A percentile compares a stretch with the other conserved stretches of the same genome.
Evolutionary conservation across 2,888 invertebrate species (phyloP).

Genomic region (Perizoma flavofasciatum): DNA sequence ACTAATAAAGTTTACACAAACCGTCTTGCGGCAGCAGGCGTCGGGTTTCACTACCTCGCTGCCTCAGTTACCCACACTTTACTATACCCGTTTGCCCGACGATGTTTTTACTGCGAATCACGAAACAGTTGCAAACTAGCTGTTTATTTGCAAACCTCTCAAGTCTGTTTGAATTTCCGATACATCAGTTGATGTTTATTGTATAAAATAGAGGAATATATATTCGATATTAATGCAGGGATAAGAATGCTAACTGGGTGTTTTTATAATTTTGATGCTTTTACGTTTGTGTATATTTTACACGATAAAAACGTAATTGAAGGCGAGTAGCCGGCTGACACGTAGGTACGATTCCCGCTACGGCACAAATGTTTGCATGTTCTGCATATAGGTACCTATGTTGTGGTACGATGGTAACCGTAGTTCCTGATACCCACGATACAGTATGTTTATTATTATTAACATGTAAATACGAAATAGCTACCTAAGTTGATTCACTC

Average conservation of each 20-base stretch:
- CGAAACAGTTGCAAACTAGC: slow-evolving; percentile 68
- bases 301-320: neutral
- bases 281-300: neutral
- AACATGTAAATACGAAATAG: no score
- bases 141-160: slow-evolving; percentile 72
- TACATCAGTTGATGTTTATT: slow-evolving; percentile 65
- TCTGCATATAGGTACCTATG: no score
- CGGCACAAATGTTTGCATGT: no score
- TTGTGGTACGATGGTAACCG: no score
- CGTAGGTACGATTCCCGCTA: no score
- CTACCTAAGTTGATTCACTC: no score
- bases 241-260: neutral
- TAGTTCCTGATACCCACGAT: no score
- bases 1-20: slow-evolving; percentile 81
- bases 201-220: slow-evolving; percentile 54
- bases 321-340: neutral
- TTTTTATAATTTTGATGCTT: neutral
- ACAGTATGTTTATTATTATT: no score
- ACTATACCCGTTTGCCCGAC: slow-evolving; percentile 63
- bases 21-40: slow-evolving; percentile 65
- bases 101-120: slow-evolving; percentile 79
- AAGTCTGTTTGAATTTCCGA: slow-evolving; percentile 67
- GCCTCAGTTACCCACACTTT: slow-evolving; percentile 41
- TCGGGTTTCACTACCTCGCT: slow-evolving; percentile 62
- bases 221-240: slow-evolving; percentile 8